Evolutionary conservation across 2,797 vertebrate species (phyloP).

Genomic region (Brotula barbata): DNA sequence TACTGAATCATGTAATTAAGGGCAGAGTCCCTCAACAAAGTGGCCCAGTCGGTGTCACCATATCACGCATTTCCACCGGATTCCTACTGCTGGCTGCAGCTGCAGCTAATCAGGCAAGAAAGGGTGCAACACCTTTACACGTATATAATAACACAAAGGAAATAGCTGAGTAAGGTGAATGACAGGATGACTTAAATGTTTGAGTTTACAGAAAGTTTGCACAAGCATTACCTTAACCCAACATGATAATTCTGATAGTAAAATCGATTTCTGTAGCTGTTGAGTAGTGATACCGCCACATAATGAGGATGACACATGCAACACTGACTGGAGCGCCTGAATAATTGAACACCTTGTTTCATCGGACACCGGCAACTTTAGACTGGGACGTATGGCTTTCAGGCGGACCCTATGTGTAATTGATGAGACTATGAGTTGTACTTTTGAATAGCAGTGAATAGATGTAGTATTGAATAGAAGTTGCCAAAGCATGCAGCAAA

Average conservation of each 20-base stretch:
- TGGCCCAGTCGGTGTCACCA: slow-evolving; percentile 43
- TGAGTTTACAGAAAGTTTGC: not conserved
- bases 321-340: slow-evolving; percentile 66
- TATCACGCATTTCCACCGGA: slow-evolving; percentile 22
- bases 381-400: slow-evolving; percentile 74
- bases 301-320: slow-evolving; percentile 71
- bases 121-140: not conserved
- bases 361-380: slow-evolving; percentile 80
- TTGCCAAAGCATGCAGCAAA: slow-evolving; percentile 51
- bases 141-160: slow-evolving; percentile 3
- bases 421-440: slow-evolving; percentile 74
- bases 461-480: slow-evolving; percentile 42
- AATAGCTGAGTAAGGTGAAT: not conserved
- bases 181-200: not conserved
- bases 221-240: not conserved
- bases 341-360: slow-evolving; percentile 77
- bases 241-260: not conserved
- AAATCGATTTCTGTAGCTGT: slow-evolving; percentile 58
- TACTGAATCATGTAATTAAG: slow-evolving; percentile 71
- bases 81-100: not conserved
- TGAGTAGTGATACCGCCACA: slow-evolving; percentile 45
- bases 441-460: slow-evolving; percentile 13
- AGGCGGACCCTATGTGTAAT: slow-evolving; percentile 73
- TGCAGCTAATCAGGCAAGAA: slow-evolving; percentile 1
- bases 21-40: slow-evolving; percentile 59